Base-by-base conservation (phyloP, 2,113 vertebrate genomes). In the Neoarius graeffei region DNA sequence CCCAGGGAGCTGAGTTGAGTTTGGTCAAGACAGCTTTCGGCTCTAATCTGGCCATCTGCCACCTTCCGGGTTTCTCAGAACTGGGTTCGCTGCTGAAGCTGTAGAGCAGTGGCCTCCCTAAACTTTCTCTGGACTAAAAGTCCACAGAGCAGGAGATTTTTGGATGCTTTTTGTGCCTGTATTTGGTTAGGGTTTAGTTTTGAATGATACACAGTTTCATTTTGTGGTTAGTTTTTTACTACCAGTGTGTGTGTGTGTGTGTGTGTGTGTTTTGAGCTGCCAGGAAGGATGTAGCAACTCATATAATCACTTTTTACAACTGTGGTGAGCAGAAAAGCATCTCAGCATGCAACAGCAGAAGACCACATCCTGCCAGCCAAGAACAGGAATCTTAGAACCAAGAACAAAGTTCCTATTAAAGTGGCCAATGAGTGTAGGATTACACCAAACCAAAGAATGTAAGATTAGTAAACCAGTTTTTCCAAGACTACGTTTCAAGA, bases 51-150 rank as follows among this genome's bases (percentile, higher is more conserved):
- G 83, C 35, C 48, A 52, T 35, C 88, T 87, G 89, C 94, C 94
- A 94, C 95, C 93, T 95, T 95, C 95, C 93, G 94, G 93, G 94
- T 95, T 94, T 90, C 90, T 19, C 88, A 91, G 88, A 62, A 69
- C 66, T 86, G 85, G 76, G 76, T 60, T 81, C 67, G 42, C 84
- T 52, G 35, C 80, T 67, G 81, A 54, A 92, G 90, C 83, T 64
- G 50, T 52, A 48, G 20, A 83, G 13, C 35, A 13, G 27, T n/a
- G 9, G 62, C 54, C n/a, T 62, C 30, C n/a, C 30, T 62, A 60
- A 60, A n/a, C 35, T 25, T 50, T 48, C 27, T 69, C 11, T 73
- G 62, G 67, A 74, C 54, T 30, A 42, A 10, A 54, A 56, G 84
- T 62, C 20, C 54, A 77, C 67, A 54, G 48, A 85, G 64, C 48